phyloP scores from a whole-genome alignment of 2,797 vertebrate genomes.

The Phoebastria nigripes region DNA sequence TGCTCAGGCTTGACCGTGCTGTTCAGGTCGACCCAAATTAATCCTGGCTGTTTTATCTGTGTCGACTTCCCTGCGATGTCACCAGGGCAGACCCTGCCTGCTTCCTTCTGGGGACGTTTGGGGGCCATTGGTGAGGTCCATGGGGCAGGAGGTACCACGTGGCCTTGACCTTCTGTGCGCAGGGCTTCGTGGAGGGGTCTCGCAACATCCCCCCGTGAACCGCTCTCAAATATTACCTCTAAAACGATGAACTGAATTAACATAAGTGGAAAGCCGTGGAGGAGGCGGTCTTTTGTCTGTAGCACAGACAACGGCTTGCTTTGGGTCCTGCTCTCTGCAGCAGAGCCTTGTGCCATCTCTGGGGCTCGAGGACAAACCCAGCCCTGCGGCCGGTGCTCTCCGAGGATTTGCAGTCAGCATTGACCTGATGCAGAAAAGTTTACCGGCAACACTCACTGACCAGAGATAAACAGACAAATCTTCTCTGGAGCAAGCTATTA shows the following conservation, averaged over 20 bases:
- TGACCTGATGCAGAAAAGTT: not conserved
- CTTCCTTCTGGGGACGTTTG: not conserved
- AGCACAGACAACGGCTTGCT: not conserved
- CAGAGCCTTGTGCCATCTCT: not conserved
- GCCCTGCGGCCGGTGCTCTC: not conserved
- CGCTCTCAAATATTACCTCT: not conserved
- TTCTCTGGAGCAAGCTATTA: not conserved
- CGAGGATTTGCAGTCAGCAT: not conserved
- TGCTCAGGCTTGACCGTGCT: not conserved
- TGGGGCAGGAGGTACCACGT: not conserved
- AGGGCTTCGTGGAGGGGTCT: not conserved
- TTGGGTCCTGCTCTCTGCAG: not conserved
- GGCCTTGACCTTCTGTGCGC: rapidly evolving
- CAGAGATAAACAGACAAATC: not conserved
- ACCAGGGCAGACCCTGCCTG: not conserved
- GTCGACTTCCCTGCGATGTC: not conserved
- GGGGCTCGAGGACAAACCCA: not conserved
- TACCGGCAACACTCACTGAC: not conserved
- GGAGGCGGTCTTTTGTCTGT: not conserved
- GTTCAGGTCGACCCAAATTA: not conserved
- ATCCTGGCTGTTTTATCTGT: not conserved
- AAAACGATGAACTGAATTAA: not conserved
- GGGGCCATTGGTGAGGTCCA: not conserved
- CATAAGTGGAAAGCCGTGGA: not conserved
- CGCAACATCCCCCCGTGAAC: not conserved